Evolutionary conservation across 92 coral and sea anemone genomes (phyloP), one percentile per base, ranked within the genome.

Genomic region (Zoanthus gigantus): DNA sequence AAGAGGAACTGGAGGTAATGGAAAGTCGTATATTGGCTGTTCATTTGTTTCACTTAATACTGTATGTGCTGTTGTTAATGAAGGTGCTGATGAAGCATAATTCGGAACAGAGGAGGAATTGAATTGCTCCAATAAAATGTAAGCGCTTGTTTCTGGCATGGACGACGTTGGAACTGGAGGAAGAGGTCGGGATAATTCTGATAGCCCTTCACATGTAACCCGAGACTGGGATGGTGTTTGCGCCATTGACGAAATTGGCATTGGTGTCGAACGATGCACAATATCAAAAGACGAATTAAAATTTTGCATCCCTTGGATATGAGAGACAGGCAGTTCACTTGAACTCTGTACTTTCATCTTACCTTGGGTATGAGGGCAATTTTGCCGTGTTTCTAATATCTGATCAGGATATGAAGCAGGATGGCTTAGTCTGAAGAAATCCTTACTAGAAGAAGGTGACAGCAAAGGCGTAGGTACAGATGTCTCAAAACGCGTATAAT

Each of bases 11-110:
- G 85, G 85, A 12, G 85, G 74, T 44, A 80, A 13, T 17, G 17
- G 75, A 4, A 65, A 45, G 29, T 81, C 85, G 34, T 81, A 81
- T 37, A 81, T 81, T 11, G 85, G 85, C 72, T 81, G 85, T 13
- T 66, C 75, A 3, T 16, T n/a, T 0, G 18, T n/a, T n/a, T 63
- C 69, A 63, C 69, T 23, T 4, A 2, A 6, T 63, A 4, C 0
- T 3, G 1, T 23, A 4, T 30, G 46, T 5, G 72, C 45, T 16
- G 7, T 34, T 34, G 42, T 1, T 34, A 34, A 61, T 12, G 69
- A 61, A 16, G 69, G 29, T 13, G 23, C 1, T 61, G 69, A 61
- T 12, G 15, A 61, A 3, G 29, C 15, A 23, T 61, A 6, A 61
- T 16, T 61, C 44, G 34, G 34, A 23, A 13, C 34, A 8, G 74